Conservation (phyloP, 2,888 invertebrate genomes). For the Limnephilus auricula region DNA sequence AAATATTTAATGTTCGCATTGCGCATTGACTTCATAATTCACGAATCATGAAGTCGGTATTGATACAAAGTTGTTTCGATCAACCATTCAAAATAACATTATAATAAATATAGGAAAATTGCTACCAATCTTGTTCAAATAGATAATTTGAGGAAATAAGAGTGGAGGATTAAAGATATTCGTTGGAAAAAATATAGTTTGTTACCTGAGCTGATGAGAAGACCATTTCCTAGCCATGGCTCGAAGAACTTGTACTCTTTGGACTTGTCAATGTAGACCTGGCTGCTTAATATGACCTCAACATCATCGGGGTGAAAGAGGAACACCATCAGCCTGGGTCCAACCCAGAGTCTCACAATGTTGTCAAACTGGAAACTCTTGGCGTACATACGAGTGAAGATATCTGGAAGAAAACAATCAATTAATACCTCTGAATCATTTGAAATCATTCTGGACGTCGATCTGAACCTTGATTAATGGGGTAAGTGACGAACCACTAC, state of each 20-base stretch:
- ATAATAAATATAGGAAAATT: no score
- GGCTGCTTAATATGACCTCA: slow-evolving; percentile 87
- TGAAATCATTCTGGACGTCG: background rate
- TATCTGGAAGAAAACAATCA: slow-evolving; percentile 76
- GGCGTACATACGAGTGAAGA: slow-evolving; percentile 81
- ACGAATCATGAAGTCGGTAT: background rate
- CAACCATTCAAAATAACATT: background rate
- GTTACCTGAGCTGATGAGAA: slow-evolving; percentile 87
- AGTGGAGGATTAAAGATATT: background rate
- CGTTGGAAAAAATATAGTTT: background rate
- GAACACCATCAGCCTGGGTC: slow-evolving; percentile 86
- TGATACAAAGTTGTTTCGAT: background rate
- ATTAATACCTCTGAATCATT: background rate
- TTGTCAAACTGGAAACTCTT: slow-evolving; percentile 78
- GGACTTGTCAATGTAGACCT: slow-evolving; percentile 89
- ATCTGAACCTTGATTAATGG: background rate
- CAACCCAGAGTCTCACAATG: slow-evolving; percentile 85
- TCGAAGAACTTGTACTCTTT: slow-evolving; percentile 88
- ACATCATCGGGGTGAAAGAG: slow-evolving; percentile 87
- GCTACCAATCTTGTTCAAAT: background rate
- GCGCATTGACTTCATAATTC: background rate
- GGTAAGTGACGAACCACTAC: background rate
- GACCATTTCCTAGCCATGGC: slow-evolving; percentile 90
- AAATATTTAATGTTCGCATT: background rate
- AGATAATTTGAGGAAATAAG: background rate